Conservation (phyloP, 2,888 invertebrate genomes). For the Parnassius smintheus region DNA sequence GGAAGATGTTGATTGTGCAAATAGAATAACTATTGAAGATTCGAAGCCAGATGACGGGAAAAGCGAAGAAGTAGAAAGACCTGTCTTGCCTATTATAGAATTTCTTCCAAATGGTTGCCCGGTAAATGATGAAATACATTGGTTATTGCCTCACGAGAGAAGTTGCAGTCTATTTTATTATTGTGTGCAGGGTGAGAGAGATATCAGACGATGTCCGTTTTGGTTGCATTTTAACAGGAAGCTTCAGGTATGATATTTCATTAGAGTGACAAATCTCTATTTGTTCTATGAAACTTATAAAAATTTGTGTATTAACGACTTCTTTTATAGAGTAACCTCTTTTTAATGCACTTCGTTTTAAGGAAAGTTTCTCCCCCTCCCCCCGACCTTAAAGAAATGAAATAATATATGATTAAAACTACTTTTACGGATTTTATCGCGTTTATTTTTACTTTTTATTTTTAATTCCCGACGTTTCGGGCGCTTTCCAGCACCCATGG, state of each 20-base stretch:
- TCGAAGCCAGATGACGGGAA: neutral
- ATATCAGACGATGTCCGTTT: constrained; percentile 44
- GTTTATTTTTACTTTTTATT: too few species aligned
- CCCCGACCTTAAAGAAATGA: too few species aligned
- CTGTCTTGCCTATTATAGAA: constrained; percentile 27
- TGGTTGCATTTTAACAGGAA: constrained; percentile 53
- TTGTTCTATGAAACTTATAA: too few species aligned
- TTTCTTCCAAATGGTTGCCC: constrained; percentile 64
- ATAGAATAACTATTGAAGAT: constrained; percentile 45
- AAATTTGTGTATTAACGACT: too few species aligned
- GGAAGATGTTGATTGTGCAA: constrained; percentile 82
- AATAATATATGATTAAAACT: too few species aligned
- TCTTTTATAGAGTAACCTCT: too few species aligned
- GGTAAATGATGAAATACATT: constrained; percentile 52
- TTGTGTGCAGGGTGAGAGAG: constrained; percentile 60
- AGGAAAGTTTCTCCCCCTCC: too few species aligned
- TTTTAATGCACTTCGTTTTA: too few species aligned
- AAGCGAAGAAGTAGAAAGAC: neutral
- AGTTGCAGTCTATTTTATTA: constrained; percentile 62
- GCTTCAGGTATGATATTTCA: constrained; percentile 46
- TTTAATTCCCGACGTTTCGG: too few species aligned
- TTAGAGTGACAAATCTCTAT: neutral
- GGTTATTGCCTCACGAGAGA: constrained; percentile 56
- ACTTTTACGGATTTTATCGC: too few species aligned
- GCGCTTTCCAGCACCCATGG: too few species aligned